Base-by-base conservation (phyloP, 2,888 invertebrate genomes). In the Gandaritis pyraliata region DNA sequence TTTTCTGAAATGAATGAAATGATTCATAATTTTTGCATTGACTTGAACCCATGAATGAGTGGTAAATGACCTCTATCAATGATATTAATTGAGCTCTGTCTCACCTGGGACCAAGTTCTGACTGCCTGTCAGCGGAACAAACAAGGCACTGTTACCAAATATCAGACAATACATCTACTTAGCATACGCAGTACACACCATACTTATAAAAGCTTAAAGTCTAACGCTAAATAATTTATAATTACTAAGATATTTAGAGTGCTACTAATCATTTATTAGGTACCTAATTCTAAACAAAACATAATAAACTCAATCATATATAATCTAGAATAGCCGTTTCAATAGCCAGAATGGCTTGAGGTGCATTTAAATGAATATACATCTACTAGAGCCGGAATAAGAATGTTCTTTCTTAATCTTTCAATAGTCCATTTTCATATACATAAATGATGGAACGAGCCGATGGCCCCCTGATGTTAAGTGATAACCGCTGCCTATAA, bases 121-220 rank as follows among this genome's bases (percentile, higher is more conserved):
- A 86, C 87, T 81, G 82, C 93, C 92, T 92, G 91, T 76, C 81
- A 81, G 90, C 90, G 84, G 81, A 88, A 89, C 88, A 91, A 80
- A 88, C 71, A 87, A 87, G 70, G 84, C 69, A 83, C 59, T 73
- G 69, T 75, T 78, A 86, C 76, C 74, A 68, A 75, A 61, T 58
- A 60, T 64, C 58, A 68, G 64, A 68, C 59, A 68, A 55, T 48
- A 68, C 68, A 65, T 54, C 54, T 64, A 70, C 51, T 51, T 61
- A 64, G 53, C 43, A 63, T 58, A 66, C 33, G 69, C 61, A 65
- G 61, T 58, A 66, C 33, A 70, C 61, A 65, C 16, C 57, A 48
- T 69, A 67, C 61, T 43, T 60, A 66, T 47, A 63, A 51, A 58
- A 61, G 61, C 56, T 58, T 55, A 66, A 53, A 66, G 2, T 45